A percentile compares a stretch with the other conserved stretches of the same genome.
These are phyloP conservation scores for Lagodon rhomboides DNA, from an alignment of 2,797 vertebrate genomes.

Conservation along the genomic window DNA sequence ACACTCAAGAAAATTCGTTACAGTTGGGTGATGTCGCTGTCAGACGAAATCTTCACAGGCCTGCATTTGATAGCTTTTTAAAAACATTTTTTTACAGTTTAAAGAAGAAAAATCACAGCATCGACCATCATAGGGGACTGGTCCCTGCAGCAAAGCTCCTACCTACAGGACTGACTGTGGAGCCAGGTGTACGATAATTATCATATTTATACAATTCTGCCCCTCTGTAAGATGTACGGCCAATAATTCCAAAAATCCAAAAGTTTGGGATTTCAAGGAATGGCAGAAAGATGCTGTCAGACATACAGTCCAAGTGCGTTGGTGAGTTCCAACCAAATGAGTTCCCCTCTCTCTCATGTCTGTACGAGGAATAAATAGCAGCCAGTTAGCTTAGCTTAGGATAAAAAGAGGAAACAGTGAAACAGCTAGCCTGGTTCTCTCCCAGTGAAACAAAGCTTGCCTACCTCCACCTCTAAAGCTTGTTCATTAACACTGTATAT, in stretches of 20 bases:
- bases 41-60: conserved; percentile 16
- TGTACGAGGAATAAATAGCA: background rate
- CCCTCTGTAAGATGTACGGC: too few species aligned
- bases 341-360: too few species aligned
- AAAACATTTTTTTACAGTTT: background rate
- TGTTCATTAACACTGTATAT: background rate
- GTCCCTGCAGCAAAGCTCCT: background rate
- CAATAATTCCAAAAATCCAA: too few species aligned
- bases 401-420: background rate
- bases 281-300: too few species aligned
- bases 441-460: background rate
- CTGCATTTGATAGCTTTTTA: conserved; percentile 15
- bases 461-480: background rate
- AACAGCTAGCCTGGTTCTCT: background rate
- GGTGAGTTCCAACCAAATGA: too few species aligned
- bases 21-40: conserved; percentile 9
- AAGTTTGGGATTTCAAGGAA: too few species aligned
- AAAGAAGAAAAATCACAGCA: conserved; percentile 4
- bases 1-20: conserved; percentile 9
- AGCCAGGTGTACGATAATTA: too few species aligned
- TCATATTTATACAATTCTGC: too few species aligned
- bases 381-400: background rate
- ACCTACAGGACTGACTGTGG: background rate
- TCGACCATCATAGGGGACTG: background rate
- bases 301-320: background rate